Percentiles rank a stretch among this genome's conserved stretches.
These are phyloP conservation scores for Hydriomena furcata DNA, from an alignment of 2,888 invertebrate species.

Conservation along the genomic window DNA sequence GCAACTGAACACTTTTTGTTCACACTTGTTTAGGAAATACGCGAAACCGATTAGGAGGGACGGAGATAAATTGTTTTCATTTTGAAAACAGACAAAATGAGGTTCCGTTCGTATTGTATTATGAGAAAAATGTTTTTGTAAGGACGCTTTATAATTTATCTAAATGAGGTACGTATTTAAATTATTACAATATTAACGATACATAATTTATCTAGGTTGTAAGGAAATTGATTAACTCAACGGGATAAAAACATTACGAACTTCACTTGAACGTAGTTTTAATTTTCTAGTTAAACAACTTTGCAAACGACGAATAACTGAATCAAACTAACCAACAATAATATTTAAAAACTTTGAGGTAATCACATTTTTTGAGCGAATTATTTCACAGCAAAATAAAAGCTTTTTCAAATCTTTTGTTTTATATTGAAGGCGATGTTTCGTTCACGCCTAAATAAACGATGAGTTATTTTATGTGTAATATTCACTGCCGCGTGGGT, in stretches of 20 bases:
- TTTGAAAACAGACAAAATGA: not conserved
- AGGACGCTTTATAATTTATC: too few species aligned
- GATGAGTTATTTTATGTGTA: conserved; percentile 10
- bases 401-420: conserved; percentile 4
- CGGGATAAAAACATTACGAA: too few species aligned
- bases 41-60: conserved; percentile 7
- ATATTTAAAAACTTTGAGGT: not conserved
- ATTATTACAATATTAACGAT: too few species aligned
- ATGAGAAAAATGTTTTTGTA: too few species aligned
- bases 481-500: conserved; percentile 1
- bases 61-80: conserved; percentile 6
- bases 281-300: not conserved
- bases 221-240: too few species aligned
- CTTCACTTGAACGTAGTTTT: not conserved
- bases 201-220: too few species aligned
- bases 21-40: conserved; percentile 2
- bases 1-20: conserved; percentile 1
- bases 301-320: not conserved
- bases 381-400: not conserved
- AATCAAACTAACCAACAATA: not conserved
- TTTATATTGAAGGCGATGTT: conserved; percentile 5
- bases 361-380: not conserved
- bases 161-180: too few species aligned
- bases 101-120: not conserved
- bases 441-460: conserved; percentile 9